phyloP scores from a whole-genome alignment of 2,113 vertebrate species.

The Alosa alosa region DNA sequence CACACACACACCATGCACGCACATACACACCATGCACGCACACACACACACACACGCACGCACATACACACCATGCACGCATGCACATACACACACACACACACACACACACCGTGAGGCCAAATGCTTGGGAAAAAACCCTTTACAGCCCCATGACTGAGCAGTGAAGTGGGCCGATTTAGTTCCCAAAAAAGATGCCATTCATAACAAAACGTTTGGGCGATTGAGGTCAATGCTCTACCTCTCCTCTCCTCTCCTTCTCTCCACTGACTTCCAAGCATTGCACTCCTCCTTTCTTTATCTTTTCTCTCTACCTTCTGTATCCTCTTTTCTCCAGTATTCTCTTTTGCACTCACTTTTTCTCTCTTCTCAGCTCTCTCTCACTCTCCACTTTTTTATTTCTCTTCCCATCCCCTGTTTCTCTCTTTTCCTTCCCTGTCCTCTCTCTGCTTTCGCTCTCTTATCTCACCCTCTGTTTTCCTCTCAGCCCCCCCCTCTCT shows the following conservation, averaged over 20 bases:
- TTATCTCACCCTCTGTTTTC: not conserved
- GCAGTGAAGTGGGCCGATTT: not conserved
- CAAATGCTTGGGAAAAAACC: no score
- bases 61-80: no score
- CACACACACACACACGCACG: no score
- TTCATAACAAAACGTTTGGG: not conserved
- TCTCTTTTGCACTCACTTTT: not conserved
- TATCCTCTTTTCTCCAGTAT: not conserved
- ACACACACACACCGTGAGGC: no score
- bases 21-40: no score
- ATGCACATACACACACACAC: no score
- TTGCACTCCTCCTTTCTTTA: not conserved
- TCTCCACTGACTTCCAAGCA: not conserved
- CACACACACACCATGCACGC: no score
- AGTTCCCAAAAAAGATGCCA: not conserved
- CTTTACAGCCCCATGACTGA: not conserved
- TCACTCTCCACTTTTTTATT: conserved; percentile 7
- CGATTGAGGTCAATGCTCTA: not conserved
- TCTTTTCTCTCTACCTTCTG: not conserved
- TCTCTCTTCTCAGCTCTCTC: not conserved
- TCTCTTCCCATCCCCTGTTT: conserved; percentile 24
- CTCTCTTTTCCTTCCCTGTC: not conserved
- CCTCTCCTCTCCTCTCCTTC: not conserved
- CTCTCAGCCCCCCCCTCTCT: not conserved
- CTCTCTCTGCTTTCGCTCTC: not conserved